Evolutionary conservation across 2,113 vertebrate species (phyloP), one percentile per base, ranked within the genome.

Genomic region (Microcebus lehilahytsara): DNA sequence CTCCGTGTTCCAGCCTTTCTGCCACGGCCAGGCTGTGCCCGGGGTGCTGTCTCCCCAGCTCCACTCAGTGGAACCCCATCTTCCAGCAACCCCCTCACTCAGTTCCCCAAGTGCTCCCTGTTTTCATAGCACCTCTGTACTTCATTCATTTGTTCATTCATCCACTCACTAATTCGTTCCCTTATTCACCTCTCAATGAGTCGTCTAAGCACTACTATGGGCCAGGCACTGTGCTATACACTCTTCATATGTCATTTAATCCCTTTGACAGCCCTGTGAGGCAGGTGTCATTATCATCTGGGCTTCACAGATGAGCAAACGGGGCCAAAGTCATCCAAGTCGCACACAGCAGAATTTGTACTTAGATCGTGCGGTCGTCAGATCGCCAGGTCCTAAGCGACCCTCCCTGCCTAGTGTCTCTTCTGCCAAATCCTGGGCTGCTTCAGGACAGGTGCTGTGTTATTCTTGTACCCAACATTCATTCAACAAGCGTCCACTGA

Each of bases 21-120:
- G 77, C 40, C 20, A 16, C 42, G 20, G 23, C 23, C 23, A 16
- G 17, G 20, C 80, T 77, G 27, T 34, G 17, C 56, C 13, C 27
- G 62, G 27, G 13, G 37, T 0, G 3, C 27, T 12, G 0, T 32
- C 71, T 30, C 16, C 34, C 32, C 32, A 58, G 64, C 84, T n/a
- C n/a, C 5, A 10, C 34, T 10, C 3, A 0, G 5, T 1, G n/a
- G 79, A 27, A 40, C 6, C 27, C 3, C 1, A 23, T 71, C 0
- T 3, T 32, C 6, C 1, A 32, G 53, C 19, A 40, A 25, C 37
- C 19, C 2, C 40, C 77, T 37, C 14, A 1, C 30, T 11, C 12
- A 30, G 51, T 27, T 51, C 58, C 56, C 71, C 34, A 4, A 1
- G 14, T 6, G 2, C 32, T 46, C 20, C 49, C 23, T 20, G n/a